Base-by-base conservation (phyloP, 2,113 vertebrate species). In the Meles meles region DNA sequence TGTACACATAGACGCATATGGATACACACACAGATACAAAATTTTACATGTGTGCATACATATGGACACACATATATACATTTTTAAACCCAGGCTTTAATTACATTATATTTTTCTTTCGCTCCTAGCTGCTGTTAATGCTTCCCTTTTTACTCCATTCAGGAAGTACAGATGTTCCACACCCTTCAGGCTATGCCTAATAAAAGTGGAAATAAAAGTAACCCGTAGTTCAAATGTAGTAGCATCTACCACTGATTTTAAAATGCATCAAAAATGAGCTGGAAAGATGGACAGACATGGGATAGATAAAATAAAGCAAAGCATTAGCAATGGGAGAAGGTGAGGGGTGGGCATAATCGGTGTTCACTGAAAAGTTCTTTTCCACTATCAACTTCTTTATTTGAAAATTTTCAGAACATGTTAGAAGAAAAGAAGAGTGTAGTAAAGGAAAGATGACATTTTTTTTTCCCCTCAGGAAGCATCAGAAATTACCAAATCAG, bases 251-350 rank as follows among this genome's bases (percentile, higher is more conserved):
- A 79, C 7, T 83, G 67, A 93, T 80, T 76, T 21, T 49, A 21
- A 96, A 97, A 91, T 55, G 59, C 31, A 95, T 20, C 13, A 71
- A 25, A 87, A 67, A 61, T 80, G n/a, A 92, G 84, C 55, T 13
- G 25, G 59, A 76, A 17, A 1, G 13, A 71, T 63, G 49, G 23
- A 69, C 4, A 20, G 23, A 63, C 44, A 52, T 0, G 13, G 11
- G 44, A 71, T 5, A 77, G 59, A 88, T 23, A 21, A 84, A 84
- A 85, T 21, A 52, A 44, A 49, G 47, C 23, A 84, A 92, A 96
- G 49, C 15, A 71, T 52, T n/a, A 74, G 34, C 18, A 69, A 79
- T 1, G 27, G 29, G 4, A 39, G 52, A 52, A 72, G 67, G 18
- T 27, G 21, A 14, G 39, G 42, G 47, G 47, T 47, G 20, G 17